Conservation (phyloP, 2,113 vertebrate genomes). For the Empidonax traillii region DNA sequence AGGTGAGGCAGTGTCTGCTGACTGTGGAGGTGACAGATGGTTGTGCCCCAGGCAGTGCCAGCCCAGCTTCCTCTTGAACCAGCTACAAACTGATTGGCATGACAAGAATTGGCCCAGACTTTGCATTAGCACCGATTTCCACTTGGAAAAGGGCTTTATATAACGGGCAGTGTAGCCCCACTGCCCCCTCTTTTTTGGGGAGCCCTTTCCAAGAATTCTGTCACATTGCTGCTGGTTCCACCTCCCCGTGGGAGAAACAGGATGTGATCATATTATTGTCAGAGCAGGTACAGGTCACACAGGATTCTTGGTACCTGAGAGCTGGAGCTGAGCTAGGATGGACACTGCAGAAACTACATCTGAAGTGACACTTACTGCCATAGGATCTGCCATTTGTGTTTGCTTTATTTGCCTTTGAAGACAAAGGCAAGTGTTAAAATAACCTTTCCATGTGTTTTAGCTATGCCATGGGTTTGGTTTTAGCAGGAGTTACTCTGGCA, state of each 20-base stretch:
- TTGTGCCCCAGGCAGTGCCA: neutral
- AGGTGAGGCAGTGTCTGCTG: conserved; percentile 78
- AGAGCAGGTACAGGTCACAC: neutral
- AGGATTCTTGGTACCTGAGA: neutral
- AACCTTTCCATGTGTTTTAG: neutral
- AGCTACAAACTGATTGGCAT: neutral
- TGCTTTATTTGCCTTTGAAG: neutral
- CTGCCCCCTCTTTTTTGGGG: neutral
- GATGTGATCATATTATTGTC: neutral
- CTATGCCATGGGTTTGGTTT: neutral
- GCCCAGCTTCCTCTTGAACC: neutral
- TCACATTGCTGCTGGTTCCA: neutral
- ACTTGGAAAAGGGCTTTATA: neutral
- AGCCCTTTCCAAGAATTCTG: neutral
- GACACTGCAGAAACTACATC: neutral
- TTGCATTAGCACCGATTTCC: neutral
- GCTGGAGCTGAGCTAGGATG: neutral
- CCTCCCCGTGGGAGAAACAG: neutral
- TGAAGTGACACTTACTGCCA: neutral
- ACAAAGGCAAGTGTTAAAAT: neutral
- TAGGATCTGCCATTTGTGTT: neutral
- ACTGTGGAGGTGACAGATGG: conserved; percentile 1
- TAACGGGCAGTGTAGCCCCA: neutral
- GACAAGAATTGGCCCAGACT: neutral
- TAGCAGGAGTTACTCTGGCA: neutral